Evolutionary conservation across 2,888 invertebrate species (phyloP), one percentile per base, ranked within the genome.

Genomic region (Reticulitermes lucifugus): DNA sequence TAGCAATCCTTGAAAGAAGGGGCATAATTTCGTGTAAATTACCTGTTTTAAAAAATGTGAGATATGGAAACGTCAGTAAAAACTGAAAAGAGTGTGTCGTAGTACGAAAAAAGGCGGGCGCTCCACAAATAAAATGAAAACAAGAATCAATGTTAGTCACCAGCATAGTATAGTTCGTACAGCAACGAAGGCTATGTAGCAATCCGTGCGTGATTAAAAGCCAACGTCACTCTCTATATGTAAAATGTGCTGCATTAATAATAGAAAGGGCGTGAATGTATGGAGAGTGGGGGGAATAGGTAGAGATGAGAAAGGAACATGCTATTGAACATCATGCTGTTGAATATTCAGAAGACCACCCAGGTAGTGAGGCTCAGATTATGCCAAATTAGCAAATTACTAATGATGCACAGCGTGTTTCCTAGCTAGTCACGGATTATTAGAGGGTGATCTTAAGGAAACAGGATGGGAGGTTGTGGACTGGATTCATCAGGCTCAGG

Each of bases 341-440:
- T 77, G n/a, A 35, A 77, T 77, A 41, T 77, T 43, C 5, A 77
- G n/a, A 22, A 77, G 77, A 77, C 77, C 77, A 77, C 77, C 77
- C 22, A 77, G 22, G 77, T 43, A 51, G 77, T 1, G 3, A n/a
- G n/a, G 10, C 41, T n/a, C n/a, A 18, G 10, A 22, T 51, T 51
- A 51, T 35, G 41, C 1, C 21, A 43, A 43, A 73, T 73, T 73
- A 73, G 73, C 12, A 29, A 25, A 73, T 29, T 73, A 6, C 73
- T 73, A 73, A 41, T 73, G 73, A 73, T 77, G 51, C 14, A 4
- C 21, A 46, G 43, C 18, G n/a, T 22, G 43, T 77, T 77, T 14
- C 43, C 43, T 77, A n/a, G 21, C 46, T 77, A 22, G 77, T 77
- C 77, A 77, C 77, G 77, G 46, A 46, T 75, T 46, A 77, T n/a